Conservation (phyloP, 2,888 invertebrate genomes). For the Melipona beecheii region DNA sequence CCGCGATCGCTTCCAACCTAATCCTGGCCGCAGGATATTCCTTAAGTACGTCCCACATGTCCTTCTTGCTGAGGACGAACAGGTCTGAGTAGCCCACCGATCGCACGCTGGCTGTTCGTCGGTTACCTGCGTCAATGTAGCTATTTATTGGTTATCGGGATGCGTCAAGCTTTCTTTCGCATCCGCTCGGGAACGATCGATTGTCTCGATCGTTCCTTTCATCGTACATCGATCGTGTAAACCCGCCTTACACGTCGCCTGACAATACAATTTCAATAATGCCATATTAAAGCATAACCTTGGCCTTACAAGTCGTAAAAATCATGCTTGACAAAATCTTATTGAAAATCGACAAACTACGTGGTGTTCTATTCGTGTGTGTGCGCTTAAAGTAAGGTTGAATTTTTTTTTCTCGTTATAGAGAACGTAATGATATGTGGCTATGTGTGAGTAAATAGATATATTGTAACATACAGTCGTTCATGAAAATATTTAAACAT, state of each 20-base stretch:
- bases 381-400: neutral
- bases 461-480: no score
- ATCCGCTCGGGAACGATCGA: constrained; percentile 64
- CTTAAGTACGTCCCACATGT: constrained; percentile 99
- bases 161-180: constrained; percentile 75
- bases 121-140: constrained; percentile 91
- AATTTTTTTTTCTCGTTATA: neutral
- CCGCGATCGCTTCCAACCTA: constrained; percentile 97
- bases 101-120: constrained; percentile 98
- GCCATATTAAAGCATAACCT: constrained; percentile 16
- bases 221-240: constrained; percentile 8
- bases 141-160: constrained; percentile 83
- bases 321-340: constrained; percentile 39
- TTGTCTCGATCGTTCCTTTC: constrained; percentile 2
- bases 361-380: constrained; percentile 2
- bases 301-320: constrained; percentile 23
- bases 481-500: no score
- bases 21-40: constrained; percentile 97
- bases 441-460: no score
- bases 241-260: constrained; percentile 19
- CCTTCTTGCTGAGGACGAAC: constrained; percentile 99
- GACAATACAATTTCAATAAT: neutral
- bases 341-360: constrained; percentile 4
- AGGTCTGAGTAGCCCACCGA: constrained; percentile 99
- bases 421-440: neutral